Conservation (phyloP, 23 tunicate species). For the Styela plicata region DNA sequence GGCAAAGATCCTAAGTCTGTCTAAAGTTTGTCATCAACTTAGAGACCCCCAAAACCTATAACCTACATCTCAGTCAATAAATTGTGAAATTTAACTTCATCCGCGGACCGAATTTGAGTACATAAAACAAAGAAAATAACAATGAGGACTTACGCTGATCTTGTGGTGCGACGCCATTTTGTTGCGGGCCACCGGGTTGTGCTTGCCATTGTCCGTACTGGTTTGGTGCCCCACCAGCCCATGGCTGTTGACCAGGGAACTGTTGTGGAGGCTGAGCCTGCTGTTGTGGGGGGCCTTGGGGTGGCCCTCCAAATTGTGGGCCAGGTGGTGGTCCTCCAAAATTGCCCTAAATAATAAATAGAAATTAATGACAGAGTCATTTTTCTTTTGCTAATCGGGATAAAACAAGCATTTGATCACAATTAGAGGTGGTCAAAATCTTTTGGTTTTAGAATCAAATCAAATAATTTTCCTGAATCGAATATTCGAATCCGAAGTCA, state of each 20-base stretch:
- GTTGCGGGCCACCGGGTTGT: slow-evolving; percentile 28
- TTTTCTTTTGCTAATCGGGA: too few relatives aligned
- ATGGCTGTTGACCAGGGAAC: slow-evolving; percentile 72
- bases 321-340: slow-evolving; percentile 83
- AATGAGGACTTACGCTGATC: slow-evolving; percentile 31
- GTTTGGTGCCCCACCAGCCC: slow-evolving; percentile 27
- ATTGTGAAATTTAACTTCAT: too few relatives aligned
- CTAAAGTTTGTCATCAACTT: too few relatives aligned
- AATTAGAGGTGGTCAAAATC: not conserved
- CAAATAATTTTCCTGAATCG: too few relatives aligned
- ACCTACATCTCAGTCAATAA: too few relatives aligned
- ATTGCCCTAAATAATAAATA: slow-evolving; percentile 20
- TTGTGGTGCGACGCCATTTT: slow-evolving; percentile 17
- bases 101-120: too few relatives aligned
- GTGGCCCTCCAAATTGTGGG: slow-evolving; percentile 58
- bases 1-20: too few relatives aligned
- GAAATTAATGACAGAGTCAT: not conserved
- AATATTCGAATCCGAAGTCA: too few relatives aligned
- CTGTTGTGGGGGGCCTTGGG: slow-evolving; percentile 48
- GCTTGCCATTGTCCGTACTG: slow-evolving; percentile 31
- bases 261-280: slow-evolving; percentile 69
- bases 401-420: too few relatives aligned
- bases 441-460: too few relatives aligned
- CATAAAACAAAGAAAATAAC: too few relatives aligned
- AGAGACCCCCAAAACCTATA: too few relatives aligned